Evolutionary conservation across 2,888 invertebrate genomes (phyloP).

Genomic region (Eugnorisma glareosa): DNA sequence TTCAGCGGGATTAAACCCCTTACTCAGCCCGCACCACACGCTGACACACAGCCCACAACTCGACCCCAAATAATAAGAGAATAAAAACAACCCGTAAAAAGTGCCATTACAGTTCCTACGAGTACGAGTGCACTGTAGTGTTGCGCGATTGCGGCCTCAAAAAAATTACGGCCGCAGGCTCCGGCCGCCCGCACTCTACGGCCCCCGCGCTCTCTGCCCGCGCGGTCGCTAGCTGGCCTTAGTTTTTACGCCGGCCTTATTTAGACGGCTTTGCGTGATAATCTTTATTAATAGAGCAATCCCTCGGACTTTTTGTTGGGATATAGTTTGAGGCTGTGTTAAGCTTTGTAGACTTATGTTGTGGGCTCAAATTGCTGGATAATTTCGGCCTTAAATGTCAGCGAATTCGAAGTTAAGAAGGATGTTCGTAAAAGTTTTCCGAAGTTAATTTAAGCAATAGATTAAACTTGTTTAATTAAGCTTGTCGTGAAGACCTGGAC

Average conservation of each 20-base stretch:
- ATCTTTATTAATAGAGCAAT: slow-evolving; percentile 65
- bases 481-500: slow-evolving; percentile 22
- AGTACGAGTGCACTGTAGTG: slow-evolving; percentile 51
- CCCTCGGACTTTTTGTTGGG: slow-evolving; percentile 47
- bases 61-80: slow-evolving; percentile 48
- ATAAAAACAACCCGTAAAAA: slow-evolving; percentile 57
- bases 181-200: slow-evolving; percentile 33
- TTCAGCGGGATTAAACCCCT: slow-evolving; percentile 37
- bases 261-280: slow-evolving; percentile 52
- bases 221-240: slow-evolving; percentile 14
- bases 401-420: slow-evolving; percentile 34
- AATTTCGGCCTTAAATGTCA: slow-evolving; percentile 33
- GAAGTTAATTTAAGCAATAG: slow-evolving; percentile 39
- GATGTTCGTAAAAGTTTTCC: slow-evolving; percentile 25
- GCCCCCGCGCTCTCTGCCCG: neutral
- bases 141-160: slow-evolving; percentile 50
- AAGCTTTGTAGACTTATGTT: slow-evolving; percentile 43
- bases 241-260: slow-evolving; percentile 44
- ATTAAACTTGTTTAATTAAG: slow-evolving; percentile 53
- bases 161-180: slow-evolving; percentile 42
- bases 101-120: slow-evolving; percentile 43
- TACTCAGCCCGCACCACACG: slow-evolving; percentile 32
- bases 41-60: slow-evolving; percentile 45
- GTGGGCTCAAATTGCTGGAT: slow-evolving; percentile 35
- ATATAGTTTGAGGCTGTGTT: slow-evolving; percentile 45